Evolutionary conservation across 2,888 invertebrate species (phyloP).

Genomic region (Idaea biselata): DNA sequence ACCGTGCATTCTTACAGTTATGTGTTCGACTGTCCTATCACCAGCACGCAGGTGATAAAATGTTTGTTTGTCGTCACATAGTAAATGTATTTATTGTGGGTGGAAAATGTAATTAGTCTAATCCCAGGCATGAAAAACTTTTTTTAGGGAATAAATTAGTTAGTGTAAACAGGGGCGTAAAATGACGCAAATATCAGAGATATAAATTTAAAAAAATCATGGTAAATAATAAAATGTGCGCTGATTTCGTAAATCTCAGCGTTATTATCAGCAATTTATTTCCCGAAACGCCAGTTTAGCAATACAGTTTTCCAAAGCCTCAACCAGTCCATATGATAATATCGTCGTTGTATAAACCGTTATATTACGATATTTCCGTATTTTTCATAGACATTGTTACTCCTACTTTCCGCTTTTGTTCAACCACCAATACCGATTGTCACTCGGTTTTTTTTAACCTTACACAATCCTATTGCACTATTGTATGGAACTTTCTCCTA

Average conservation of each 20-base stretch:
- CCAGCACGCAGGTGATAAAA: not conserved
- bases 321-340: constrained; percentile 27
- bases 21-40: constrained; percentile 2
- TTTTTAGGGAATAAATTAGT: not conserved
- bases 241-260: too few species aligned
- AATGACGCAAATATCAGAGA: not conserved
- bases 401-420: constrained; percentile 40
- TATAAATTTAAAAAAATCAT: too few species aligned
- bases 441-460: constrained; percentile 32
- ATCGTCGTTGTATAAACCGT: constrained; percentile 40
- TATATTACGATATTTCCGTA: constrained; percentile 40
- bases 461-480: constrained; percentile 34
- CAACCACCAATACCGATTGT: constrained; percentile 28
- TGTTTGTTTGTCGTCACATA: not conserved
- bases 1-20: constrained; percentile 23
- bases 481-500: constrained; percentile 35
- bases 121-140: not conserved
- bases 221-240: too few species aligned
- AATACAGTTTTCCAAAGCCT: not conserved
- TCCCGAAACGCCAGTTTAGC: not conserved
- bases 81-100: constrained; percentile 8
- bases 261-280: not conserved
- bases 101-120: not conserved
- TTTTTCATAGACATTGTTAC: constrained; percentile 38
- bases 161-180: not conserved